Evolutionary conservation across 2,888 invertebrate genomes (phyloP), one percentile per base, ranked within the genome.

Genomic region (Frankliniella fusca): DNA sequence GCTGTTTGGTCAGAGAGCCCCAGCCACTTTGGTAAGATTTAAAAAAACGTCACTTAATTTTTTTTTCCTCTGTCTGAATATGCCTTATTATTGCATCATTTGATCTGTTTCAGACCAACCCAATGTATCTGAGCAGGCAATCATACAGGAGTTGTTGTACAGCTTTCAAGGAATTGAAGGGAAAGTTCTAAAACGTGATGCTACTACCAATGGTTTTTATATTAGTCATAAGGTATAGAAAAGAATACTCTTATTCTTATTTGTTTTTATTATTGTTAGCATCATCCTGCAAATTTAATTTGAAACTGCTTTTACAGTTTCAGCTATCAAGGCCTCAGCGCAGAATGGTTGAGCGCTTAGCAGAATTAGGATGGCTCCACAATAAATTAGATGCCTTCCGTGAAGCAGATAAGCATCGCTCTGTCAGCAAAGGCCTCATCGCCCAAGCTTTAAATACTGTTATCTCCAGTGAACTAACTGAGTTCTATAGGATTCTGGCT

Each of bases 91-190:
- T 5, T 38, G 38, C 38, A 38, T 38, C 5, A 61, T 61, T 61
- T 61, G 15, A 50, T 54, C 1, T 81, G 49, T 49, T 82, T 49
- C 38, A 83, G 83, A 81, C 61, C 80, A 70, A 61, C 82, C 80
- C 80, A 83, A 83, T 80, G 83, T 89, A 80, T 88, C 90, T 1
- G 90, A 90, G 85, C 87, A 88, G 84, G 89, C 91, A 81, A 86
- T 93, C 83, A 92, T 95, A 1, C 92, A 93, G 86, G 96, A 96
- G 86, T 91, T 96, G 18, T 92, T 98, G 81, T 94, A 94, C 86
- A 93, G 94, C 0, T 94, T 97, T 84, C 96, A 97, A 87, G 98
- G 98, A 7, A 95, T 98, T 83, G 94, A 95, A 86, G 94, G 96
- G 28, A 93, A 93, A 85, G 91, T 93, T 86, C 89, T 95, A 38